Evolutionary conservation across 64 coral and sea anemone species (phyloP), one percentile per base, ranked within the genome.

Genomic region (Actinia equina): DNA sequence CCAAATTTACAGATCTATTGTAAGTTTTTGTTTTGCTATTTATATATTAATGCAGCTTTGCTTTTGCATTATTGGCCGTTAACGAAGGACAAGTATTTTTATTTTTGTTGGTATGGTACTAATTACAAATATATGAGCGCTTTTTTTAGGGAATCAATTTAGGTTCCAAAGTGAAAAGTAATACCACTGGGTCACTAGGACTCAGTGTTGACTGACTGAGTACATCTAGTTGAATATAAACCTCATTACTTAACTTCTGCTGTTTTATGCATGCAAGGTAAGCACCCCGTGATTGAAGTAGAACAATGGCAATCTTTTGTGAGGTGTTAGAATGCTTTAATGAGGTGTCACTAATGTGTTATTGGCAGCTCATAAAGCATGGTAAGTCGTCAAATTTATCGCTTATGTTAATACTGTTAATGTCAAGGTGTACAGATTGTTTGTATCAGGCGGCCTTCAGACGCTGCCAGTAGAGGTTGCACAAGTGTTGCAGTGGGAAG

Each of bases 141-240:
- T 43, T 41, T 79, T 79, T 79, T 79, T 79, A 79, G 77, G 17
- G 41, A 9, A 44, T 6, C 17, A 81, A 81, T 81, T 81, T 52
- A 74, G 17, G 78, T 20, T 52, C 14, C 55, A 57, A 10, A 49
- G 45, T 49, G 78, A 22, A 81, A 81, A 44, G 5, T 52, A 74
- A 74, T 11, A 81, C 43, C 78, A 1, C 0, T 25, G 16, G 78
- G 78, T 81, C 78, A 81, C 27, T 20, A 7, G 20, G 10, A 8
- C 43, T n/a, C n/a, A n/a, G n/a, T 78, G 44, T 81, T 81, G 78
- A 81, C 78, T 81, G 78, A 81, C 78, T 81, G 78, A 81, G 43
- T n/a, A 7, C 44, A 51, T 52, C 44, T 81, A 81, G 16, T 52
- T n/a, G 42, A 81, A 46, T 20, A 74, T 18, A 41, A 74, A 30